Evolutionary conservation across 2,888 invertebrate genomes (phyloP).

Genomic region (Agrotis clavis): DNA sequence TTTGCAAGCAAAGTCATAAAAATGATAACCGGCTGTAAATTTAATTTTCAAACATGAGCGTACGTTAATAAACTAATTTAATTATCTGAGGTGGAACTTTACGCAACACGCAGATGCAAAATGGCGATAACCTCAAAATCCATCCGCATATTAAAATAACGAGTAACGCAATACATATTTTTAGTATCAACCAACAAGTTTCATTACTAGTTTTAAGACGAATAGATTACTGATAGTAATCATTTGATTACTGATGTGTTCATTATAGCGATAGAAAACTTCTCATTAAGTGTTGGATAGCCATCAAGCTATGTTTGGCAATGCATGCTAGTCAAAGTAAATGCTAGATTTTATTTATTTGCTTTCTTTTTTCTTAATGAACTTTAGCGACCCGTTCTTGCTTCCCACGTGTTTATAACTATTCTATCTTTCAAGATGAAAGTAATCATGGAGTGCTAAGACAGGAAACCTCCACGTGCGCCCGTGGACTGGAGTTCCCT

Average conservation of each 20-base stretch:
- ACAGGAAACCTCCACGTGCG: too few relatives aligned
- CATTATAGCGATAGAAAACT: constrained; percentile 23
- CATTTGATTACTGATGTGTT: constrained; percentile 17
- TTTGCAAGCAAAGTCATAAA: constrained; percentile 15
- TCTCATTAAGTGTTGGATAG: constrained; percentile 21
- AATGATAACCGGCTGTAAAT: constrained; percentile 8
- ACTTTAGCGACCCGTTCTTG: too few relatives aligned
- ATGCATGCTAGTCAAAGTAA: background rate
- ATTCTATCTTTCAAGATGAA: too few relatives aligned
- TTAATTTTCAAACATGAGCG: constrained; percentile 22
- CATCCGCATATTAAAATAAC: constrained; percentile 75
- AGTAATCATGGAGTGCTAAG: too few relatives aligned
- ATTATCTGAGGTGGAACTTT: constrained; percentile 47
- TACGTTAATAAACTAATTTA: constrained; percentile 25
- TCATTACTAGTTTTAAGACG: constrained; percentile 27
- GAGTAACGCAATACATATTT: constrained; percentile 54
- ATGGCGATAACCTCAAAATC: constrained; percentile 80
- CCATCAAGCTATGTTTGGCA: background rate
- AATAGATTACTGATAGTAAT: constrained; percentile 10
- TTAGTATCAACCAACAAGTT: constrained; percentile 46
- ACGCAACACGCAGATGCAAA: constrained; percentile 70
- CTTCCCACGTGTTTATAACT: too few relatives aligned
- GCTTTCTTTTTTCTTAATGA: too few relatives aligned
- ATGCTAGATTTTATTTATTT: constrained; percentile 11
- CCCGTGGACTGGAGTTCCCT: too few relatives aligned